phyloP scores from a whole-genome alignment of 2,797 vertebrate genomes.

The Staurois parvus region DNA sequence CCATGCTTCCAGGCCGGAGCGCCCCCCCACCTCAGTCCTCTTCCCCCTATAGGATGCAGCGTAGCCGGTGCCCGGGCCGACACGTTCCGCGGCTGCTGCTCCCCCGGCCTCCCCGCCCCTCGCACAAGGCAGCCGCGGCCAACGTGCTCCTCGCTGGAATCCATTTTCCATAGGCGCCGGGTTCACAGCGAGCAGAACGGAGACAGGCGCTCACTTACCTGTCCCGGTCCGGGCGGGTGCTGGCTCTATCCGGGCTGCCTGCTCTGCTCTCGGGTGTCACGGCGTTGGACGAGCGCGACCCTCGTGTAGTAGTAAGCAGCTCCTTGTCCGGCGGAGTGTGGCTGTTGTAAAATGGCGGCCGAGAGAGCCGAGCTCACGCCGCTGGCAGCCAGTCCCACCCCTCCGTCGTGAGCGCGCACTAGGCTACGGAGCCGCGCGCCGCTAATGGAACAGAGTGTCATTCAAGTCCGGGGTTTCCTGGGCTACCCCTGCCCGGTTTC shows the following conservation, averaged over 20 bases:
- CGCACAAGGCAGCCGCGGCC: constrained; percentile 74
- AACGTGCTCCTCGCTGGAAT: constrained; percentile 79
- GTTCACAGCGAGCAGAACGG: constrained; percentile 52
- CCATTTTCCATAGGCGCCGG: constrained; percentile 94
- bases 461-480: constrained; percentile 77
- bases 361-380: constrained; percentile 94
- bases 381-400: constrained; percentile 82
- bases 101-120: constrained; percentile 62
- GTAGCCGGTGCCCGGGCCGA: not conserved
- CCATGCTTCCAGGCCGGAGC: constrained; percentile 45
- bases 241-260: constrained; percentile 30
- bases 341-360: constrained; percentile 98
- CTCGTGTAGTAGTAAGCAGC: constrained; percentile 77
- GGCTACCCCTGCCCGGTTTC: constrained; percentile 67
- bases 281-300: constrained; percentile 67
- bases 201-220: constrained; percentile 32
- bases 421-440: constrained; percentile 64
- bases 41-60: too few species aligned
- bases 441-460: constrained; percentile 58
- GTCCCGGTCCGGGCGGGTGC: constrained; percentile 46
- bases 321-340: constrained; percentile 86
- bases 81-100: not conserved
- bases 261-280: constrained; percentile 34
- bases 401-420: constrained; percentile 67
- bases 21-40: too few species aligned